Percentiles rank a stretch among this genome's conserved stretches.
Conservation (phyloP, 2,797 vertebrate species). For the Intellagama lesueurii region DNA sequence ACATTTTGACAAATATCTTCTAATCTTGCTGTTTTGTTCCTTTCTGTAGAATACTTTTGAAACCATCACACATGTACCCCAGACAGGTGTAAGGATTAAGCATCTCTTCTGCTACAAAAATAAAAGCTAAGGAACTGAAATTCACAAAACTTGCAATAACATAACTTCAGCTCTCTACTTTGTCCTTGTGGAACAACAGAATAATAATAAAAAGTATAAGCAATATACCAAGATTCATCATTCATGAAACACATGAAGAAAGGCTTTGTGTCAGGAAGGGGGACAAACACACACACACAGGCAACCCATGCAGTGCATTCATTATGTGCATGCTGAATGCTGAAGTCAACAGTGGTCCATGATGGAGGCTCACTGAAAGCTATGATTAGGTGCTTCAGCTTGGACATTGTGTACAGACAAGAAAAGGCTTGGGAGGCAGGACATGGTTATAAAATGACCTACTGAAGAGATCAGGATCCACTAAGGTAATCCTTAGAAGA, state of each 20-base stretch:
- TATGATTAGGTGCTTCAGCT: not conserved
- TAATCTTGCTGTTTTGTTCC: no score
- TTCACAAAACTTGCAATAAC: not conserved
- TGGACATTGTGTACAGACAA: conserved; percentile 31
- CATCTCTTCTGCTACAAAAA: not conserved
- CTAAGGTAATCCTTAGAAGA: not conserved
- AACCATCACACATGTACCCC: not conserved
- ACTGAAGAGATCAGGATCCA: not conserved
- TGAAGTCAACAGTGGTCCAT: not conserved
- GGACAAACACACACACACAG: not conserved
- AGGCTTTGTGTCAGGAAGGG: rapidly evolving
- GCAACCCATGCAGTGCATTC: not conserved
- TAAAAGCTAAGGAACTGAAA: not conserved
- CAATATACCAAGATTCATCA: rapidly evolving
- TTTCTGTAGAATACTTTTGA: not conserved
- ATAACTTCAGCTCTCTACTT: not conserved
- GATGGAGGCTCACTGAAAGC: not conserved
- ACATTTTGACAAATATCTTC: not conserved
- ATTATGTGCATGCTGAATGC: not conserved
- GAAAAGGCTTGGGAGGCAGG: not conserved
- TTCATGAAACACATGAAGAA: rapidly evolving
- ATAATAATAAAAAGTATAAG: rapidly evolving
- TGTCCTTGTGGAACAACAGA: not conserved
- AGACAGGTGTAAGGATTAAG: not conserved
- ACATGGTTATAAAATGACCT: rapidly evolving